These are phyloP conservation scores for Protomyctophum bolini DNA, from an alignment of 2,113 vertebrate genomes.

Conservation along the genomic window DNA sequence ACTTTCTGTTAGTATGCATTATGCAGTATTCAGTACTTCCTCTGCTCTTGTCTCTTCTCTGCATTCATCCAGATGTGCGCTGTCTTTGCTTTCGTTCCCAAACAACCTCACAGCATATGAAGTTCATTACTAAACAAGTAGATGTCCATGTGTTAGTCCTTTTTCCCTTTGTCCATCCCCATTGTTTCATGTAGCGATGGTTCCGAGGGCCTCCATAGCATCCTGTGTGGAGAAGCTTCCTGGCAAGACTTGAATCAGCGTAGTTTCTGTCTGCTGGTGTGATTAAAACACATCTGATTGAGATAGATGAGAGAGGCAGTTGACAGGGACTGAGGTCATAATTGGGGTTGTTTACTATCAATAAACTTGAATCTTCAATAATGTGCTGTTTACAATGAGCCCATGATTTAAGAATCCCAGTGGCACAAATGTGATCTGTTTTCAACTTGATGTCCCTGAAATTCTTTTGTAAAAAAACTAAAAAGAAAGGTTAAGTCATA, in stretches of 20 bases:
- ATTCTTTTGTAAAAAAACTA: too few species aligned
- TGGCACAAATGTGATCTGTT: too few species aligned
- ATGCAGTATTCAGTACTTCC: background rate
- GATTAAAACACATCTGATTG: conserved; percentile 42
- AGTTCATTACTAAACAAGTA: conserved; percentile 25
- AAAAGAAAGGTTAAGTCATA: too few species aligned
- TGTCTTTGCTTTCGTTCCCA: conserved; percentile 13
- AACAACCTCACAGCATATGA: conserved; percentile 17
- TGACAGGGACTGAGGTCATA: conserved; percentile 11
- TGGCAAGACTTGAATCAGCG: conserved; percentile 49
- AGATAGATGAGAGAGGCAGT: conserved; percentile 19
- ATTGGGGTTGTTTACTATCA: conserved; percentile 16
- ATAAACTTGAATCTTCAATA: background rate
- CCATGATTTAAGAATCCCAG: background rate
- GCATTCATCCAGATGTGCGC: conserved; percentile 18
- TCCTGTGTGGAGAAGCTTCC: conserved; percentile 34
- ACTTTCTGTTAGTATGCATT: background rate
- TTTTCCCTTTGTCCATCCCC: background rate
- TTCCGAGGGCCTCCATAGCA: conserved; percentile 30
- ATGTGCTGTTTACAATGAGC: conserved; percentile 23
- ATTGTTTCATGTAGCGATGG: conserved; percentile 35
- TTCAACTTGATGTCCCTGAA: too few species aligned
- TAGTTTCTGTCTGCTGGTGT: conserved; percentile 13
- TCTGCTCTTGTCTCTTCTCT: background rate
- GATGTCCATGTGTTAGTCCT: conserved; percentile 28